Conservation (phyloP, 2,113 vertebrate genomes). For the Pseudolaguvia tuberculata region DNA sequence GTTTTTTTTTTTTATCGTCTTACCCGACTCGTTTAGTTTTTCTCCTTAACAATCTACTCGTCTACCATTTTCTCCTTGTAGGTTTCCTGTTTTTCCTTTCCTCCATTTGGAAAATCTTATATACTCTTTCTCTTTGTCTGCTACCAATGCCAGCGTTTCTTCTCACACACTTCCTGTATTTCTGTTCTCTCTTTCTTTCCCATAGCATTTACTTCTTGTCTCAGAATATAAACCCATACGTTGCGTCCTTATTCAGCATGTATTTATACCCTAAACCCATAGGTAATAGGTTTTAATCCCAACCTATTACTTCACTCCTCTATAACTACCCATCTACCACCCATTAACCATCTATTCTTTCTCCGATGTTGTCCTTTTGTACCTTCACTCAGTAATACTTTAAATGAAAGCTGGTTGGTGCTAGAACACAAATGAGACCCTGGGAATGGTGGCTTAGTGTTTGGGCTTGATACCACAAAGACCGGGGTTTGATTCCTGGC, state of each 20-base stretch:
- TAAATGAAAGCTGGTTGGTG: not conserved
- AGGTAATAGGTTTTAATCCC: too few species aligned
- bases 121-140: not conserved
- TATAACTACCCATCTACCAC: too few species aligned
- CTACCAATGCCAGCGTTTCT: not conserved
- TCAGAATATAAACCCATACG: too few species aligned
- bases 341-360: not conserved
- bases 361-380: not conserved
- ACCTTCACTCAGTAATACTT: not conserved
- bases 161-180: not conserved
- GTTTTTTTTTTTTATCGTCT: not conserved
- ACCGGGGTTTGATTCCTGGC: too few species aligned
- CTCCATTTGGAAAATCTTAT: too few species aligned
- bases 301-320: too few species aligned
- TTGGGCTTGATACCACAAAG: too few species aligned
- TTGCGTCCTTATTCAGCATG: too few species aligned
- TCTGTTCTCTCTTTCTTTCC: not conserved
- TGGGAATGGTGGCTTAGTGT: too few species aligned
- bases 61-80: not conserved
- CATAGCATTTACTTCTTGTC: not conserved
- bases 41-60: not conserved
- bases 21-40: not conserved
- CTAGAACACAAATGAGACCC: not conserved
- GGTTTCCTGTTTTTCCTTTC: not conserved
- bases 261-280: too few species aligned